phyloP scores from a whole-genome alignment of 2,888 invertebrate genomes.

The Drosophila multiciliata region DNA sequence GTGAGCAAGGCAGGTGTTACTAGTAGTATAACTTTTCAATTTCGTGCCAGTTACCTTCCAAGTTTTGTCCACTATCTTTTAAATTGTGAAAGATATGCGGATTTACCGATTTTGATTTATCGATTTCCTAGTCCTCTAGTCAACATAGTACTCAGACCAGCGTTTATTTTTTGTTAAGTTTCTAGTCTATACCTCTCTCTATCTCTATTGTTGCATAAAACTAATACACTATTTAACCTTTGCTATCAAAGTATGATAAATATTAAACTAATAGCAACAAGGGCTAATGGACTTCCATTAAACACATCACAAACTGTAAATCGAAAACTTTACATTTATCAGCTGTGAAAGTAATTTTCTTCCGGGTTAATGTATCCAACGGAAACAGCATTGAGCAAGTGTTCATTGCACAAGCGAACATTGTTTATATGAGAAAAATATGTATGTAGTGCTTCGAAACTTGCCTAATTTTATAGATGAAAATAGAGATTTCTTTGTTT shows the following conservation, averaged over 20 bases:
- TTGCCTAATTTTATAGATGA: not conserved
- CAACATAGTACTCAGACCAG: too few species aligned
- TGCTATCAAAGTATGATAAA: not conserved
- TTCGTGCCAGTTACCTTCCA: too few species aligned
- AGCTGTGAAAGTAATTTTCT: not conserved
- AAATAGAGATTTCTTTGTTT: not conserved
- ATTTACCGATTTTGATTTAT: too few species aligned
- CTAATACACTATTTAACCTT: not conserved
- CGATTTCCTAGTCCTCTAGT: too few species aligned
- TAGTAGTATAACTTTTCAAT: too few species aligned
- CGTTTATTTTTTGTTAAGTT: not conserved
- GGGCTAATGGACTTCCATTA: conserved; percentile 40
- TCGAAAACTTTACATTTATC: conserved; percentile 14
- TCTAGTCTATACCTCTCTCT: not conserved
- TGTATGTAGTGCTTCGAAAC: not conserved
- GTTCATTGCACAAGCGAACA: not conserved
- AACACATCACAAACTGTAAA: conserved; percentile 18
- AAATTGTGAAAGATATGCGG: too few species aligned
- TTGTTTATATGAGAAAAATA: not conserved
- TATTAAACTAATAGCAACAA: not conserved
- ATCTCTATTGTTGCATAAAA: too few species aligned
- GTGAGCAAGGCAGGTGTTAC: too few species aligned
- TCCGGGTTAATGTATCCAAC: not conserved
- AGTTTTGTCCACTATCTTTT: too few species aligned
- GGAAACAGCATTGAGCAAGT: not conserved